Evolutionary conservation across 2,113 vertebrate genomes (phyloP).

Genomic region (Tautogolabrus adspersus): DNA sequence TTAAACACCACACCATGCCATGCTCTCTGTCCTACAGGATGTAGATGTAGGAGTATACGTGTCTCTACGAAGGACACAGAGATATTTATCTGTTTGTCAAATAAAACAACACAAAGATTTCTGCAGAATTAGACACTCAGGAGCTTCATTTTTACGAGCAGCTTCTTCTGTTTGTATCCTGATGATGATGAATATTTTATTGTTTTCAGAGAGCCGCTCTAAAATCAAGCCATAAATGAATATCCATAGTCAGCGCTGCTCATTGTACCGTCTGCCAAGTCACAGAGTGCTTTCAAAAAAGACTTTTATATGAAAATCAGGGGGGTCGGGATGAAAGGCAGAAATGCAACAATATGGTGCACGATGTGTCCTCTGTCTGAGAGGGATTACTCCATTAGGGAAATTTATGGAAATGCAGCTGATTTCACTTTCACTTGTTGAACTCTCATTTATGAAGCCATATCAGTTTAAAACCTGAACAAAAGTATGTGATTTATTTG

Average conservation of each 20-base stretch:
- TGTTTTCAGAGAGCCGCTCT: conserved; percentile 74
- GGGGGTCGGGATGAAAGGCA: conserved; percentile 82
- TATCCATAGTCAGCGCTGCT: conserved; percentile 68
- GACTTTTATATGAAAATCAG: conserved; percentile 88
- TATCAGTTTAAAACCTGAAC: conserved; percentile 71
- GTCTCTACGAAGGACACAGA: too few species aligned
- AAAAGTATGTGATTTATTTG: conserved; percentile 69
- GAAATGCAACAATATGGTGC: conserved; percentile 74
- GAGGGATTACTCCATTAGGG: conserved; percentile 84
- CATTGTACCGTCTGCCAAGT: conserved; percentile 69
- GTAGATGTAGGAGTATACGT: too few species aligned
- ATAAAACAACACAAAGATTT: too few species aligned
- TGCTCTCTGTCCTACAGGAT: too few species aligned
- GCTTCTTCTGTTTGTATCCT: conserved; percentile 87
- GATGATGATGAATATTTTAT: conserved; percentile 81
- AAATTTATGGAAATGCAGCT: conserved; percentile 84
- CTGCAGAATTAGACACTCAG: too few species aligned
- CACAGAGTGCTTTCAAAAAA: conserved; percentile 78
- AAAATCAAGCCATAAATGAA: conserved; percentile 76
- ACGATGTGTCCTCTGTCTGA: conserved; percentile 69
- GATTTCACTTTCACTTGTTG: conserved; percentile 79
- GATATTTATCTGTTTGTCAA: too few species aligned
- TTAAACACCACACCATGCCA: too few species aligned
- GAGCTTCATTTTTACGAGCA: conserved; percentile 70
- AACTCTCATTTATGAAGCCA: conserved; percentile 80